Percentiles rank a stretch among this genome's conserved stretches.
phyloP scores from a whole-genome alignment of 2,113 vertebrate species.

The Phyllostomus discolor region DNA sequence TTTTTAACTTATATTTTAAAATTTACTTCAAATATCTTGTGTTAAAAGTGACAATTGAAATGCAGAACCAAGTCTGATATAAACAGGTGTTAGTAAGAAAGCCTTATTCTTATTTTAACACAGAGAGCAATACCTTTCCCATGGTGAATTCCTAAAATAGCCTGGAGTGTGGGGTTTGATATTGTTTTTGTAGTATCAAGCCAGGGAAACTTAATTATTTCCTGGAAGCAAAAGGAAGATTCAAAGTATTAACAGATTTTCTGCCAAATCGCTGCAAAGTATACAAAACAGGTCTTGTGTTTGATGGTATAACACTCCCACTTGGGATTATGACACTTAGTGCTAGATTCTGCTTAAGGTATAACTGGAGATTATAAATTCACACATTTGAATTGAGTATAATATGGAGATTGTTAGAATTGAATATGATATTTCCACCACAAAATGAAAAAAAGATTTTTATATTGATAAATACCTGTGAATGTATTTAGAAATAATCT shows the following conservation, averaged over 20 bases:
- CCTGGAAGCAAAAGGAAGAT: conserved; percentile 10
- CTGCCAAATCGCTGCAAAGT: neutral
- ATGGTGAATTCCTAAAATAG: neutral
- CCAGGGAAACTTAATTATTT: conserved; percentile 40
- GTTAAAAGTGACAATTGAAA: neutral
- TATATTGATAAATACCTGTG: neutral
- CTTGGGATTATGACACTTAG: neutral
- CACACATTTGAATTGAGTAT: neutral
- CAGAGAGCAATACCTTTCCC: neutral
- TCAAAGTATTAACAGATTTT: conserved; percentile 13
- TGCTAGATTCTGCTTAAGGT: neutral
- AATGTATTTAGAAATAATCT: conserved; percentile 29
- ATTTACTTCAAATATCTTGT: neutral
- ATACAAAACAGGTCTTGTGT: conserved; percentile 9
- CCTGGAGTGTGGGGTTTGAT: neutral
- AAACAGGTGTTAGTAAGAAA: neutral
- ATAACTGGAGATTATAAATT: conserved; percentile 5
- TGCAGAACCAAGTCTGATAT: neutral
- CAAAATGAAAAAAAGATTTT: neutral
- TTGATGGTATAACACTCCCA: neutral
- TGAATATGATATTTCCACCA: neutral
- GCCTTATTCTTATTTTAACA: neutral
- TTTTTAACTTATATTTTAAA: neutral
- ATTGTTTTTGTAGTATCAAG: conserved; percentile 3
- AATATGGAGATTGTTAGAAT: neutral